Percentiles rank a stretch among this genome's conserved stretches.
phyloP scores from a whole-genome alignment of 2,888 invertebrate genomes.

The Hybos culiciformis region DNA sequence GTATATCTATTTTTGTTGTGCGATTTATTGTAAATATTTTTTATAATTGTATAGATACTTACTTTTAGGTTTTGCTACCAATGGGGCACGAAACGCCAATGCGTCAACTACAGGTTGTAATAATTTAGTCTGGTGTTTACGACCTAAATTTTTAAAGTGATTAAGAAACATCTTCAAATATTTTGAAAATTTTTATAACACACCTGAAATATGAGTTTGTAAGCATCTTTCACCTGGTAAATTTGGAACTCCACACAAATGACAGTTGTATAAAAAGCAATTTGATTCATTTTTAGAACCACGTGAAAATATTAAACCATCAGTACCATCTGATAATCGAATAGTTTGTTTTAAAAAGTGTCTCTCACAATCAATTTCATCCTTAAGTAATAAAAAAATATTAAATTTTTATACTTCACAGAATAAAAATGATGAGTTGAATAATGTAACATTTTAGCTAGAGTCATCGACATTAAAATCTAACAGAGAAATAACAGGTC shows the following conservation, averaged over 20 bases:
- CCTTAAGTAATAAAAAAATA: no score
- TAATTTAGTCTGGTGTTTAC: constrained; percentile 20
- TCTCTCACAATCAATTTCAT: constrained; percentile 14
- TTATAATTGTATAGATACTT: neutral
- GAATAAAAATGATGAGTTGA: no score
- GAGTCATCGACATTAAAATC: no score
- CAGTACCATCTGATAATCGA: constrained; percentile 36
- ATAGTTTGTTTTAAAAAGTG: constrained; percentile 16
- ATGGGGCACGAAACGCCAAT: constrained; percentile 13
- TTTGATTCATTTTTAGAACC: constrained; percentile 36
- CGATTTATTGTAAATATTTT: neutral
- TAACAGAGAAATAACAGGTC: no score
- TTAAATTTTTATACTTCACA: no score
- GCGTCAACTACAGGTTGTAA: constrained; percentile 14
- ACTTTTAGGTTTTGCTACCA: constrained; percentile 14
- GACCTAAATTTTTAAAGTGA: no score
- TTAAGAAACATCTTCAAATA: no score
- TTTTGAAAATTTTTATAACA: no score
- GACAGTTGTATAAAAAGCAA: constrained; percentile 40
- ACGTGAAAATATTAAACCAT: constrained; percentile 38
- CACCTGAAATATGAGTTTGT: constrained; percentile 19
- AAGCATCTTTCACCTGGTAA: constrained; percentile 17
- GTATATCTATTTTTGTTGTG: neutral
- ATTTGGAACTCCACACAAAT: constrained; percentile 37
- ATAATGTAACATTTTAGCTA: no score